Percentiles rank a stretch among this genome's conserved stretches.
These are phyloP conservation scores for Mechanitis messenoides DNA, from an alignment of 2,888 invertebrate species.

Conservation along the genomic window DNA sequence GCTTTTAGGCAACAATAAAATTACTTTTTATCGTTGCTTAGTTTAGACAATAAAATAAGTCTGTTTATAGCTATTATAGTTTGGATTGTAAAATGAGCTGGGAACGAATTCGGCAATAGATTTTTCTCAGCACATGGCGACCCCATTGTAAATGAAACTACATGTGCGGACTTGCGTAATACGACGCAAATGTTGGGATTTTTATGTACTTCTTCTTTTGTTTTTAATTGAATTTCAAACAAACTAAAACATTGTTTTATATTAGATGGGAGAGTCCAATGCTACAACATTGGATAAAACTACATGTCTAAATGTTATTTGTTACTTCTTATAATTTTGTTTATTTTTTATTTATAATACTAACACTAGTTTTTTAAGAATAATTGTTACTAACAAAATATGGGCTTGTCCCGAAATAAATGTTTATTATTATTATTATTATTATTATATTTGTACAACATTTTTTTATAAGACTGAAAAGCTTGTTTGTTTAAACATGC, in stretches of 20 bases:
- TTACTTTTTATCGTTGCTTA: neutral
- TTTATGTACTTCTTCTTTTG: slow-evolving; percentile 39
- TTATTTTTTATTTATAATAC: too few relatives aligned
- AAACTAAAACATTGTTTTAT: neutral
- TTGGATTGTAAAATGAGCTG: slow-evolving; percentile 15
- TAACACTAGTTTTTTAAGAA: too few relatives aligned
- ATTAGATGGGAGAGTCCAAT: too few relatives aligned
- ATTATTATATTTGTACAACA: too few relatives aligned
- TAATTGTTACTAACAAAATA: too few relatives aligned
- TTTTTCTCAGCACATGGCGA: slow-evolving; percentile 25
- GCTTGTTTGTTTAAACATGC: too few relatives aligned
- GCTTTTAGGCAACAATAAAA: neutral
- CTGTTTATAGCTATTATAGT: slow-evolving; percentile 11
- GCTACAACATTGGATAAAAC: too few relatives aligned
- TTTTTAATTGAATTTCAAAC: neutral
- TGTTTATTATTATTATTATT: too few relatives aligned
- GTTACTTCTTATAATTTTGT: too few relatives aligned
- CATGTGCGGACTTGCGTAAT: slow-evolving; percentile 40
- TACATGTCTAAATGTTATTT: too few relatives aligned
- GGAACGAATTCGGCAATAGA: slow-evolving; percentile 8
- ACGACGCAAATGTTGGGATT: slow-evolving; percentile 43
- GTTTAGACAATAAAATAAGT: slow-evolving; percentile 3
- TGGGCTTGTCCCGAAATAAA: too few relatives aligned
- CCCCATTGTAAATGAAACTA: slow-evolving; percentile 19
- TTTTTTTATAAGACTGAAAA: too few relatives aligned